Evolutionary conservation across 2,113 vertebrate species (phyloP).

Genomic region (Leptodactylus fuscus): DNA sequence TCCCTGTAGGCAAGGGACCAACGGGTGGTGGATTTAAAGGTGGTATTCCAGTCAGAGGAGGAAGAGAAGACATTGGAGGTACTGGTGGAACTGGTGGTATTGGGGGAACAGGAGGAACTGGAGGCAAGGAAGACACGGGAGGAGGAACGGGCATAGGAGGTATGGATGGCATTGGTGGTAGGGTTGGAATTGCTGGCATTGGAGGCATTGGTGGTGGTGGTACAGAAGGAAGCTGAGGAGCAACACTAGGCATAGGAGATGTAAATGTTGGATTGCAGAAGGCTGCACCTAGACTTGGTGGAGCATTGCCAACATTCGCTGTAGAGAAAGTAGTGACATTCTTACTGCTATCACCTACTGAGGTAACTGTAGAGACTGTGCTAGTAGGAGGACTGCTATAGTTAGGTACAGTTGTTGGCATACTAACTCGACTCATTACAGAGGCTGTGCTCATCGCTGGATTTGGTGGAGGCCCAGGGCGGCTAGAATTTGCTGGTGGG

Average conservation of each 20-base stretch:
- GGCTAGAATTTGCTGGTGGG: conserved; percentile 84
- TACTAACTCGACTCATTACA: conserved; percentile 76
- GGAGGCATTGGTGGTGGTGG: conserved; percentile 92
- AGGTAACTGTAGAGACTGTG: conserved; percentile 83
- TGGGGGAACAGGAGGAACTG: conserved; percentile 86
- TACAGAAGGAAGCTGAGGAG: conserved; percentile 87
- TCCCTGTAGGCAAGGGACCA: conserved; percentile 83
- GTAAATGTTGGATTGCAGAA: conserved; percentile 89
- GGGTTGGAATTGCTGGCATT: conserved; percentile 87
- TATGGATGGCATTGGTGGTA: conserved; percentile 92
- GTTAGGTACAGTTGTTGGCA: conserved; percentile 81
- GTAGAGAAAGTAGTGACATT: conserved; percentile 82
- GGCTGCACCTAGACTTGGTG: conserved; percentile 86
- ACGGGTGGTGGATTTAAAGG: conserved; percentile 94
- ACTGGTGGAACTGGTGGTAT: conserved; percentile 88
- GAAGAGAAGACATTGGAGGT: conserved; percentile 90
- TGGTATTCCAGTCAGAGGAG: conserved; percentile 88
- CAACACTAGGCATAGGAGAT: conserved; percentile 85
- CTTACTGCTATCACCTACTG: conserved; percentile 90
- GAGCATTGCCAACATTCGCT: conserved; percentile 81
- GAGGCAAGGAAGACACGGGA: conserved; percentile 89
- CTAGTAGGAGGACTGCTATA: conserved; percentile 85
- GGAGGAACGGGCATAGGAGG: conserved; percentile 91
- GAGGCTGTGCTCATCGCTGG: conserved; percentile 83
- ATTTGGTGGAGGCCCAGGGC: conserved; percentile 82